These are phyloP conservation scores for Menidia beryllina DNA, from an alignment of 2,113 vertebrate genomes.

Conservation along the genomic window DNA sequence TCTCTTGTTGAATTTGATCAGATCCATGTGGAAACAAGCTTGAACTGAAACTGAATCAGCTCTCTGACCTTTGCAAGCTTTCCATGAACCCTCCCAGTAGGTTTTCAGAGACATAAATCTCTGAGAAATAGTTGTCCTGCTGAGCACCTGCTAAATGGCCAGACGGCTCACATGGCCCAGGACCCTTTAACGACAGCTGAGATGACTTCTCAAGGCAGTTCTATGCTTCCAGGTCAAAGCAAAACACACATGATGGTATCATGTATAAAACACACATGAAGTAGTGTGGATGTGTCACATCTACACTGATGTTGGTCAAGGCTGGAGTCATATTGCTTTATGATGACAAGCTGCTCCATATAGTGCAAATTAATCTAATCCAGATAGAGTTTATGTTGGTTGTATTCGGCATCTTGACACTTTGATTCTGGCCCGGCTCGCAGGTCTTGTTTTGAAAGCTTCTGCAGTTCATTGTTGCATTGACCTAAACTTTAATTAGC, in stretches of 20 bases:
- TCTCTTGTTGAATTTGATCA: conserved; percentile 24
- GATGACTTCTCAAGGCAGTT: conserved; percentile 55
- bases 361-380: conserved; percentile 43
- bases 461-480: conserved; percentile 58
- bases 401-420: conserved; percentile 31
- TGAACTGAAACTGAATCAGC: conserved; percentile 57
- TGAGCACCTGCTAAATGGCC: conserved; percentile 58
- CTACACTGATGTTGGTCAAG: conserved; percentile 39
- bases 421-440: conserved; percentile 8
- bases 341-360: conserved; percentile 34
- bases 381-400: conserved; percentile 42
- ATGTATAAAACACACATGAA: not conserved
- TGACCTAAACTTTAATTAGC: conserved; percentile 74
- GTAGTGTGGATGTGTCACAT: conserved; percentile 1
- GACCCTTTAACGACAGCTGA: conserved; percentile 58
- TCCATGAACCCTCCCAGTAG: conserved; percentile 64
- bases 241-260: conserved; percentile 34
- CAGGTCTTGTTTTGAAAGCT: conserved; percentile 31
- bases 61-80: conserved; percentile 54
- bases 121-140: conserved; percentile 53
- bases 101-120: conserved; percentile 74
- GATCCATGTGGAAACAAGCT: conserved; percentile 43
- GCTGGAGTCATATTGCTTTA: conserved; percentile 51
- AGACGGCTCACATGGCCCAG: conserved; percentile 41
- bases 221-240: conserved; percentile 48